phyloP scores from a whole-genome alignment of 2,888 invertebrate species.

The Bugula neritina region DNA sequence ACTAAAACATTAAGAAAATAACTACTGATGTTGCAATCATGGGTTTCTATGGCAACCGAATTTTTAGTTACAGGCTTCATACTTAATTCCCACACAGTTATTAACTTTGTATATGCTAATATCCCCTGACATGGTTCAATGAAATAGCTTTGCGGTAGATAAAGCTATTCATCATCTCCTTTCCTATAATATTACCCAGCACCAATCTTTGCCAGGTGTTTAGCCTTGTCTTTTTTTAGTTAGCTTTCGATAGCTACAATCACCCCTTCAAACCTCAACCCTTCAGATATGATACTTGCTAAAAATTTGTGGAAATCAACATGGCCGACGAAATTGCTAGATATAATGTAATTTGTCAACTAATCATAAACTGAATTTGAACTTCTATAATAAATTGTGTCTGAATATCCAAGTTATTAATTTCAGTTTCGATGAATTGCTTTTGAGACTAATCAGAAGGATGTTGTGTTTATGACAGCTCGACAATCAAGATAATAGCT shows the following conservation, averaged over 20 bases:
- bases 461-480: not conserved
- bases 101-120: slow-evolving; percentile 23
- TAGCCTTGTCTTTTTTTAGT: no score
- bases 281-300: no score
- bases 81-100: slow-evolving; percentile 24
- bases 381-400: not conserved
- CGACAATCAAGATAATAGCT: no score
- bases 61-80: not conserved
- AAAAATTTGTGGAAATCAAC: not conserved
- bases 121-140: not conserved
- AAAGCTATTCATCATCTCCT: not conserved
- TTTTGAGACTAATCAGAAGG: not conserved
- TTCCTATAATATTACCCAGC: not conserved
- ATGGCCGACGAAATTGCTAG: not conserved
- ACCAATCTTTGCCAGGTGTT: not conserved
- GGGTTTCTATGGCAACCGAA: slow-evolving; percentile 3
- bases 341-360: not conserved
- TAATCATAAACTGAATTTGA: not conserved
- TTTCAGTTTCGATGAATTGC: not conserved
- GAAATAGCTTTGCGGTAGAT: slow-evolving; percentile 17
- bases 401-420: not conserved
- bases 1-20: no score
- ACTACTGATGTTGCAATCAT: slow-evolving; percentile 3
- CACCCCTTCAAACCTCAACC: no score
- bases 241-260: no score